Conservation (phyloP, 2,888 invertebrate species). For the Eremobia ochroleuca region DNA sequence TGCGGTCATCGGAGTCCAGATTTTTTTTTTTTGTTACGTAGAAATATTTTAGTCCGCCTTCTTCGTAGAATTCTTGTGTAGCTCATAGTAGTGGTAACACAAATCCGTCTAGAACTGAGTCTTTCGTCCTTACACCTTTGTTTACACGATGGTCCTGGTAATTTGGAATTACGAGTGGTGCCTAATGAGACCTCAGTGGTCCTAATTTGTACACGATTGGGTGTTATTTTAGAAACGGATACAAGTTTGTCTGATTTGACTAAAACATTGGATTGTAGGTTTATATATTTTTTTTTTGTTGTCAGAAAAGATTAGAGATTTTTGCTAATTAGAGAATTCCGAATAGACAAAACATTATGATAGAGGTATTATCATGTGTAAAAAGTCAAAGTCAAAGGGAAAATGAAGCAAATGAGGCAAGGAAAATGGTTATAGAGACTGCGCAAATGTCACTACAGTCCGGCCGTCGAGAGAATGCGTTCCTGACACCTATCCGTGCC, state of each 20-base stretch:
- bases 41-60: neutral
- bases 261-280: neutral
- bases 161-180: slow-evolving; percentile 50
- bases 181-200: slow-evolving; percentile 35
- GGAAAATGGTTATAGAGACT: neutral
- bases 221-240: slow-evolving; percentile 6
- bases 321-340: neutral
- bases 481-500: no score
- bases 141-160: slow-evolving; percentile 31
- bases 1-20: neutral
- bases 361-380: neutral
- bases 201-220: neutral
- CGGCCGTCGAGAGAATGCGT: no score
- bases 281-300: neutral
- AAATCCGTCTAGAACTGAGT: slow-evolving; percentile 29
- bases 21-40: neutral
- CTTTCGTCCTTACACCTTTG: slow-evolving; percentile 12
- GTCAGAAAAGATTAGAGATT: neutral
- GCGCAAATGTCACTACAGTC: neutral
- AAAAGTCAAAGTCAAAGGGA: neutral
- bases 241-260: neutral
- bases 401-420: no score
- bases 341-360: slow-evolving; percentile 1
- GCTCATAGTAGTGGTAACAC: slow-evolving; percentile 29
- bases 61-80: neutral